Evolutionary conservation across 2,888 invertebrate genomes (phyloP), one percentile per base, ranked within the genome.

Genomic region (Barypeithes pellucidus): DNA sequence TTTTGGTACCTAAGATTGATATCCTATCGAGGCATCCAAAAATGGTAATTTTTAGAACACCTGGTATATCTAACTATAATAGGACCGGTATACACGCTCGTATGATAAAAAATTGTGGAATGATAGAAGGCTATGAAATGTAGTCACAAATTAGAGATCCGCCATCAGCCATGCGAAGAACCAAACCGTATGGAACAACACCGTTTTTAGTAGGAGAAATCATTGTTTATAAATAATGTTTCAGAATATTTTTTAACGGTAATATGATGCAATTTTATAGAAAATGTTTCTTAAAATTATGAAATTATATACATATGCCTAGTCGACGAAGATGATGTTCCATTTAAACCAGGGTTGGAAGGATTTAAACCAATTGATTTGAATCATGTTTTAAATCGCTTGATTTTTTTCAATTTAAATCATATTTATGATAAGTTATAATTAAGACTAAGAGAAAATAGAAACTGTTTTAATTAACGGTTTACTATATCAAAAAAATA

Each of bases 151-250:
- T 79, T 79, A 79, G 79, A 80, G 79, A 80, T 80, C 79, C 79
- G 80, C 75, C 73, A 76, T 74, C 80, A 79, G 70, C 79, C 78
- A 78, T 79, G 78, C 80, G 79, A 79, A 75, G 76, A 78, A 79
- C 60, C 68, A 77, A 75, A 77, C 80, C 77, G 75, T 71, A 77
- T 77, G 80, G 79, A 80, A 80, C 79, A 78, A 72, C 67, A 69
- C 75, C 73, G 70, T 72, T 74, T 76, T 79, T 78, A 76, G 72
- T 75, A 72, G 74, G 78, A 78, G 79, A 79, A 80, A 80, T 77
- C 75, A 76, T 63, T 70, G 76, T 75, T 74, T 72, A 71, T 72
- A 73, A 73, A 70, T 70, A 67, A 60, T 66, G 71, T 60, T 50
- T 47, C 41, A 54, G 62, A 62, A 67, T 63, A 63, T 67, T 60